These are phyloP conservation scores for Hemichromis elongatus DNA, from an alignment of 2,113 vertebrate genomes.

Conservation along the genomic window DNA sequence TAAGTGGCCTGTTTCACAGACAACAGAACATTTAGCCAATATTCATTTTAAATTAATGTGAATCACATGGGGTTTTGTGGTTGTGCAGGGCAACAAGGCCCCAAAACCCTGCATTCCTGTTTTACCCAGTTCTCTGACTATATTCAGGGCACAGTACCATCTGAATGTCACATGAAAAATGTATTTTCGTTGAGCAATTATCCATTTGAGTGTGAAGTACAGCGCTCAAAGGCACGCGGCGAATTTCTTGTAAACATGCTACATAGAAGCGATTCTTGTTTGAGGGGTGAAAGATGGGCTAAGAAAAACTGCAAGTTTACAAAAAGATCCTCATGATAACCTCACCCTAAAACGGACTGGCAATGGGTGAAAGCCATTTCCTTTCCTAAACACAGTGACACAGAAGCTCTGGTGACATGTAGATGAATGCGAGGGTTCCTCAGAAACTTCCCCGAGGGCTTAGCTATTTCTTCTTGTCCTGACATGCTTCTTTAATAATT, in stretches of 20 bases:
- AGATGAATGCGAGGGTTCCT: conserved; percentile 16
- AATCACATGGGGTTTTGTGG: neutral
- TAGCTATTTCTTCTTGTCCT: conserved; percentile 24
- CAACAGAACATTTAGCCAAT: neutral
- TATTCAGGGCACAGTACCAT: conserved; percentile 25
- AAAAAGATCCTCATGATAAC: neutral
- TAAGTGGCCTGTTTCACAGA: neutral
- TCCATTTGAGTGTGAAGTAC: conserved; percentile 23
- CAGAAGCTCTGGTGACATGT: neutral
- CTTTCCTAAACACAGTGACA: neutral
- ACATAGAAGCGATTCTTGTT: neutral
- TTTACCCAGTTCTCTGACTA: conserved; percentile 12
- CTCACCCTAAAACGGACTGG: neutral
- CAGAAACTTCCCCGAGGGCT: neutral
- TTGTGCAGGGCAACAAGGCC: neutral
- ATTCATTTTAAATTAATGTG: neutral
- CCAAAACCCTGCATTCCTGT: conserved; percentile 14
- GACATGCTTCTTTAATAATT: conserved; percentile 12
- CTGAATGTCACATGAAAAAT: conserved; percentile 58
- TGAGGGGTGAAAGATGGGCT: neutral
- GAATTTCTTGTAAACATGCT: conserved; percentile 9
- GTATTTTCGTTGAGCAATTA: conserved; percentile 38
- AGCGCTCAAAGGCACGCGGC: neutral
- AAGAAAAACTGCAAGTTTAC: neutral
- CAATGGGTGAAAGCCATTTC: neutral